Evolutionary conservation across 2,797 vertebrate genomes (phyloP), one percentile per base, ranked within the genome.

Genomic region (Odontamblyopus rebecca): DNA sequence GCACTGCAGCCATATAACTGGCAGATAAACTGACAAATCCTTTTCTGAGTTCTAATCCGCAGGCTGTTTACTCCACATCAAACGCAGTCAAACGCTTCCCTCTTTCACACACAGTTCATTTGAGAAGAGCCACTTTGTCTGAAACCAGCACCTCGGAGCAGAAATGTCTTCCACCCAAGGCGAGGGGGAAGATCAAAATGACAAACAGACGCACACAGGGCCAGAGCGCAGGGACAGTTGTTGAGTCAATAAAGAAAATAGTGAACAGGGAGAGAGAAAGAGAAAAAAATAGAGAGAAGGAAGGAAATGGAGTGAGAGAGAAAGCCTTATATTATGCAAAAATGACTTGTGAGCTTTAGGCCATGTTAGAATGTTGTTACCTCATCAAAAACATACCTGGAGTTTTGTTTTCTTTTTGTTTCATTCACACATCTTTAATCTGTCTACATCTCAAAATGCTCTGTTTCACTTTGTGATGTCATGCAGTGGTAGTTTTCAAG

Each of bases 181-280:
- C 62, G 19, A 80, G 81, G 83, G 85, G 85, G 59, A 29, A 82
- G 81, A 88, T 88, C 74, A 84, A 63, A 89, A 87, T 87, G 38
- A 83, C 73, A 79, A 75, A 68, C 51, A 57, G 35, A 6, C 61
- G 67, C 56, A 60, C 50, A 19, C 44, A 6, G 67, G 67, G 79
- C 71, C 50, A 2, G 30, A 85, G 79, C 86, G 76, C 78, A 75
- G 85, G 79, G 79, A 80, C 83, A 75, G 86, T 88, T 82, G 85
- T 88, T 70, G 84, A 89, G 89, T 89, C 84, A 89, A 89, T 88
- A 90, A 87, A 86, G 82, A 88, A 83, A 86, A 75, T 71, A 76
- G 80, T 80, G 35, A 73, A 23, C n/a, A 75, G 83, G 50, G 77
- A 76, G 80, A 82, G 77, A 3, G 23, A 23, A 23, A 23, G 23